Percentiles rank a stretch among this genome's conserved stretches.
Evolutionary conservation across 2,888 invertebrate species (phyloP).

Genomic region (Tricholauxania praeusta): DNA sequence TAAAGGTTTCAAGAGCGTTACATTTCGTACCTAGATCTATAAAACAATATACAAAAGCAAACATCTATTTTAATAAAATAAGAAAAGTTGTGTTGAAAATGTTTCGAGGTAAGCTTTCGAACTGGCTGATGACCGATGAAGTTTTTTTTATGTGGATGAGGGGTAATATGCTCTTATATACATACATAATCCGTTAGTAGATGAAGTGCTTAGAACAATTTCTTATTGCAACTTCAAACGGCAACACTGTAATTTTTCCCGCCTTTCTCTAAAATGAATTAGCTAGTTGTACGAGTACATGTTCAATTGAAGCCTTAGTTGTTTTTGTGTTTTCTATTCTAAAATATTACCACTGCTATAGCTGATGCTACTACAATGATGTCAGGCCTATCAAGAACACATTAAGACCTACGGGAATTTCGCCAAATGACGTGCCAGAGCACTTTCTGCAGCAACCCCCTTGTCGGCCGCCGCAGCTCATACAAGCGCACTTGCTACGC

Average conservation of each 20-base stretch:
- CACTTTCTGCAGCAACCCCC: conserved; percentile 38
- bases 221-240: background rate
- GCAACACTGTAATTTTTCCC: background rate
- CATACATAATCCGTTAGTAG: no score
- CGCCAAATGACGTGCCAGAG: conserved; percentile 48
- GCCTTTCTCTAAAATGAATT: background rate
- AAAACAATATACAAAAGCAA: no score
- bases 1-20: no score
- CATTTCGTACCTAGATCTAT: no score
- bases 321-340: conserved; percentile 12
- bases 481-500: conserved; percentile 59
- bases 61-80: no score
- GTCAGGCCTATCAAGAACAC: conserved; percentile 41
- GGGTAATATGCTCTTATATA: no score
- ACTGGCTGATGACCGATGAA: no score
- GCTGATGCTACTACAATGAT: conserved; percentile 23
- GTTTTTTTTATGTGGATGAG: no score
- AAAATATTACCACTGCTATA: background rate
- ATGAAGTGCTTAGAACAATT: no score
- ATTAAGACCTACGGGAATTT: conserved; percentile 44
- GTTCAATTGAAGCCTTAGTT: conserved; percentile 6
- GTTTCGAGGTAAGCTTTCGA: no score
- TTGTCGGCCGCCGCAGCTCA: conserved; percentile 17
- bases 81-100: no score
- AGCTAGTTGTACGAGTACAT: background rate